A percentile compares a stretch with the other conserved stretches of the same genome.
Conservation (phyloP, 1,140 invertebrate genomes). For the Chrysomallon squamiferum region DNA sequence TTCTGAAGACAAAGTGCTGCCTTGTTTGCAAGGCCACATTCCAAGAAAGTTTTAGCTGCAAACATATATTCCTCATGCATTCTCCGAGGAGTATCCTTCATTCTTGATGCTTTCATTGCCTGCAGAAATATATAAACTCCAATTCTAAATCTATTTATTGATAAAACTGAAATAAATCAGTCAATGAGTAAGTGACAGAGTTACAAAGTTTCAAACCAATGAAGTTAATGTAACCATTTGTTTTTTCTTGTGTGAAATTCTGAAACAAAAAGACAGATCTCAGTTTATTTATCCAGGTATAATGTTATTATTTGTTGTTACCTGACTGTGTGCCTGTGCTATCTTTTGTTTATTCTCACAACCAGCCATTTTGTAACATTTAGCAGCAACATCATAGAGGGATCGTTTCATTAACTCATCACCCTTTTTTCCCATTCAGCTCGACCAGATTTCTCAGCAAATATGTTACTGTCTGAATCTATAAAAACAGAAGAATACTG, state of each 20-base stretch:
- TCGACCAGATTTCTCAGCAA: conserved; percentile 47
- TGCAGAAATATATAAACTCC: no score
- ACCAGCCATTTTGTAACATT: conserved; percentile 44
- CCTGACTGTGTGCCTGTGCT: conserved; percentile 46
- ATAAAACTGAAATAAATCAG: no score
- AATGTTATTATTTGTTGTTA: no score
- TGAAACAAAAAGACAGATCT: no score
- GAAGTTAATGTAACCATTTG: no score
- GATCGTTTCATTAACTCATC: conserved; percentile 51
- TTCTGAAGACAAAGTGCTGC: conserved; percentile 51
- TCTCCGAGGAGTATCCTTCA: conserved; percentile 33
- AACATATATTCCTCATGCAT: conserved; percentile 49
- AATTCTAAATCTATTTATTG: no score
- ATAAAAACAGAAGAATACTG: no score
- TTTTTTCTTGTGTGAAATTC: no score
- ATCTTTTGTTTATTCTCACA: conserved; percentile 35
- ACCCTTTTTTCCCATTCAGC: conserved; percentile 49
- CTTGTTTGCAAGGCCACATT: conserved; percentile 35
- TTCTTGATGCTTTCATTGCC: conserved; percentile 39
- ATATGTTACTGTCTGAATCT: conserved; percentile 32
- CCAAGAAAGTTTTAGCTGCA: conserved; percentile 41
- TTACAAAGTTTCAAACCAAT: no score
- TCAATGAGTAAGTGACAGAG: no score
- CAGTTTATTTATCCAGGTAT: no score
- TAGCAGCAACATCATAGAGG: conserved; percentile 52